A percentile compares a stretch with the other conserved stretches of the same genome.
Conservation (phyloP, 2,888 invertebrate species). For the Cordilura impudica region DNA sequence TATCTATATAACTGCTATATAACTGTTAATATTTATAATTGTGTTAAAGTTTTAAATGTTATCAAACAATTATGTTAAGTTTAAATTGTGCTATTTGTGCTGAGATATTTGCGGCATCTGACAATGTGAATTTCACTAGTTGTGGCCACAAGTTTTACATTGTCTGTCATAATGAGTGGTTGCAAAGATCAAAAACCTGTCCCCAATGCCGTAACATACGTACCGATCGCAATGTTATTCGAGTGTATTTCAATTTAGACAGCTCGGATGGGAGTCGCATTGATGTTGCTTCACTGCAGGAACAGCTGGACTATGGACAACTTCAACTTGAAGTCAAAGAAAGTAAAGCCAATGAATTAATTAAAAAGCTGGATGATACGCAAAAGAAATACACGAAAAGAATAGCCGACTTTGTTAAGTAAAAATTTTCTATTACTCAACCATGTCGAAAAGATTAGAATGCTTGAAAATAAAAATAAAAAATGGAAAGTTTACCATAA, state of each 20-base stretch:
- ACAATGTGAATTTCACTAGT: constrained; percentile 82
- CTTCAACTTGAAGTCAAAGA: constrained; percentile 80
- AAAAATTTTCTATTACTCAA: no score
- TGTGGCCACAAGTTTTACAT: constrained; percentile 87
- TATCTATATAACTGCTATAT: no score
- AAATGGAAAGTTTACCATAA: no score
- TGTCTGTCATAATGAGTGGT: constrained; percentile 83
- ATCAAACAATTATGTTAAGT: constrained; percentile 78
- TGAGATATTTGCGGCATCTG: constrained; percentile 81
- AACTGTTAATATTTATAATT: not conserved
- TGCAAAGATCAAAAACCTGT: constrained; percentile 85
- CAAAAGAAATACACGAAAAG: constrained; percentile 75
- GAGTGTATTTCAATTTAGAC: constrained; percentile 83
- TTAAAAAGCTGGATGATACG: constrained; percentile 69
- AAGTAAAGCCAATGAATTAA: constrained; percentile 70
- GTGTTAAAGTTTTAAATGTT: not conserved
- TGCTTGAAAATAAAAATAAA: no score
- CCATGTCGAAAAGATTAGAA: no score
- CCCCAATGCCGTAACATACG: constrained; percentile 87
- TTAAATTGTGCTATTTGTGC: constrained; percentile 85
- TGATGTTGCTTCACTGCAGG: constrained; percentile 82
- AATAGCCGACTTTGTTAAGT: no score
- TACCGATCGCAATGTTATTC: constrained; percentile 81
- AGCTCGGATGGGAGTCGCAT: constrained; percentile 80
- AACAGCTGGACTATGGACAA: constrained; percentile 82